Conservation (phyloP, 2,797 vertebrate species). For the Cirrhinus mrigala region DNA sequence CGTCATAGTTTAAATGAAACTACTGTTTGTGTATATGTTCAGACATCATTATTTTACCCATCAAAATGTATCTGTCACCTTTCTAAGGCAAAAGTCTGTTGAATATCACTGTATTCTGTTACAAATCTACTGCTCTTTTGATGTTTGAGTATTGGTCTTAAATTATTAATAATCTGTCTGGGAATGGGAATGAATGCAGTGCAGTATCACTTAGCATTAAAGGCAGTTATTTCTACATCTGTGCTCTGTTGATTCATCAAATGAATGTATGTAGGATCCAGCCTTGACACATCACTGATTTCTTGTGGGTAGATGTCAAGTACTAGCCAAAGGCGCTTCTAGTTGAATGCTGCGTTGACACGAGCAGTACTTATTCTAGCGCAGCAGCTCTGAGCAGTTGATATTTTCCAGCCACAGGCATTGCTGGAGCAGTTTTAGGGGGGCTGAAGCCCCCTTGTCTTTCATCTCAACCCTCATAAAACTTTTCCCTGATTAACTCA, state of each 20-base stretch:
- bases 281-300: slow-evolving; percentile 25
- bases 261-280: slow-evolving; percentile 38
- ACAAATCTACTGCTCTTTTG: slow-evolving; percentile 30
- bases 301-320: slow-evolving; percentile 53
- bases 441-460: neutral
- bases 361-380: slow-evolving; percentile 20
- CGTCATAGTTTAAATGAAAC: slow-evolving; percentile 1
- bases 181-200: slow-evolving; percentile 32
- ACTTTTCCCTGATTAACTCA: neutral
- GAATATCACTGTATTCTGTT: neutral
- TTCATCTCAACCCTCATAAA: slow-evolving; percentile 3
- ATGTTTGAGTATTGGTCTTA: slow-evolving; percentile 24
- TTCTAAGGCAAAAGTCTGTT: neutral
- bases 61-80: slow-evolving; percentile 3
- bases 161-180: slow-evolving; percentile 29
- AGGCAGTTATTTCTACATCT: slow-evolving; percentile 38
- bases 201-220: slow-evolving; percentile 37
- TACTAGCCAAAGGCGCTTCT: slow-evolving; percentile 43
- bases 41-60: neutral
- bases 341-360: slow-evolving; percentile 40
- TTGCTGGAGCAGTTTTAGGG: neutral
- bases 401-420: slow-evolving; percentile 21
- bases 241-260: slow-evolving; percentile 26
- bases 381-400: neutral
- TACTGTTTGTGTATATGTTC: slow-evolving; percentile 31